Evolutionary conservation across 2,888 invertebrate genomes (phyloP).

Genomic region (Sesia bembeciformis): DNA sequence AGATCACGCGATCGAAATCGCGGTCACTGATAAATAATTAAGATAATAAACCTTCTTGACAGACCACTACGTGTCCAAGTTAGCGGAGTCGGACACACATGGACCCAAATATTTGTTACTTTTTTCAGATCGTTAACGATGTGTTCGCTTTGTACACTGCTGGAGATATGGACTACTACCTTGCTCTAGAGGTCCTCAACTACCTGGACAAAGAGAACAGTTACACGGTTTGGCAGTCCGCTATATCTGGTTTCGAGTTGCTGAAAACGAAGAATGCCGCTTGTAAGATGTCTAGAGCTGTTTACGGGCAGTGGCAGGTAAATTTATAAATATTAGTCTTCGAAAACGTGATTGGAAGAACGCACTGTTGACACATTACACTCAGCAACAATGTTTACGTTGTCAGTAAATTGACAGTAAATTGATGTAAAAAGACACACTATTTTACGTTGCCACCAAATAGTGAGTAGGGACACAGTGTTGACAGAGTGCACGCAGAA

Average conservation of each 20-base stretch:
- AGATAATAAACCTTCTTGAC: too few species aligned
- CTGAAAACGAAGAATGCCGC: conserved; percentile 34
- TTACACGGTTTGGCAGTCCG: conserved; percentile 49
- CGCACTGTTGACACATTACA: too few species aligned
- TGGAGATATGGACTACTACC: conserved; percentile 32
- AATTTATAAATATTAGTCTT: neutral
- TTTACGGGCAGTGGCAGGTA: conserved; percentile 59
- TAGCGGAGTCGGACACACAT: too few species aligned
- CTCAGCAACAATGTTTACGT: too few species aligned
- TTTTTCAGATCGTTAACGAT: conserved; percentile 59
- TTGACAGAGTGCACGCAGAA: too few species aligned
- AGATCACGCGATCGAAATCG: too few species aligned
- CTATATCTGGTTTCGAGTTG: conserved; percentile 39
- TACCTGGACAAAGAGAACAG: conserved; percentile 46
- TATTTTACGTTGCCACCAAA: neutral
- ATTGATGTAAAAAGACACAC: neutral
- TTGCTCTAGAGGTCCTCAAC: conserved; percentile 40
- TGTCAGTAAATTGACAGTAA: neutral
- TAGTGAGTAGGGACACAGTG: too few species aligned
- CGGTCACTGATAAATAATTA: too few species aligned
- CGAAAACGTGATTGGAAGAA: too few species aligned
- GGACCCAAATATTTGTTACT: neutral
- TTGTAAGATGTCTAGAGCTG: conserved; percentile 36
- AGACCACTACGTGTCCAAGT: too few species aligned
- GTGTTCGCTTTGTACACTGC: conserved; percentile 54